Percentiles rank a stretch among this genome's conserved stretches.
phyloP scores from a whole-genome alignment of 2,113 vertebrate genomes.

The Sinocyclocheilus anophthalmus region DNA sequence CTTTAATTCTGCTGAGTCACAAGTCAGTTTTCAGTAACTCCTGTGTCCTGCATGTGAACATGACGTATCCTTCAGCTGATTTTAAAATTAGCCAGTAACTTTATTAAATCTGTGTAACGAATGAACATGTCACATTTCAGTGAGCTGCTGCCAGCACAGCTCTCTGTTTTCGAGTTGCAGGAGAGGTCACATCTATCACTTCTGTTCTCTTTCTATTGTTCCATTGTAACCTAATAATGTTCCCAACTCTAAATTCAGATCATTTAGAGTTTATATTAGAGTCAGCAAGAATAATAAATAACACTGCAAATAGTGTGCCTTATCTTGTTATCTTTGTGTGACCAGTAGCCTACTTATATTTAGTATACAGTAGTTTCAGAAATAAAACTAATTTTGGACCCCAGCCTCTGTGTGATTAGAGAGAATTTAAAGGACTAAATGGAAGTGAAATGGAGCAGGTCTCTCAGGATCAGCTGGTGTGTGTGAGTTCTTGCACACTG shows the following conservation, averaged over 20 bases:
- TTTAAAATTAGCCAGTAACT: neutral
- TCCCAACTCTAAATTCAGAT: neutral
- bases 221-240: neutral
- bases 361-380: neutral
- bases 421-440: neutral
- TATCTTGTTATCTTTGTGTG: neutral
- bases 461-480: slow-evolving; percentile 21
- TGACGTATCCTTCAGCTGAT: neutral
- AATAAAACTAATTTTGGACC: slow-evolving; percentile 24
- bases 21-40: neutral
- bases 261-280: slow-evolving; percentile 2
- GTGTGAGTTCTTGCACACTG: neutral
- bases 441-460: slow-evolving; percentile 37
- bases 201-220: slow-evolving; percentile 1
- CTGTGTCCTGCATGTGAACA: neutral
- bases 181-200: neutral
- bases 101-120: neutral
- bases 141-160: neutral
- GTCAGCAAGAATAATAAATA: neutral
- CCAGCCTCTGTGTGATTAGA: neutral
- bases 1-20: slow-evolving; percentile 28
- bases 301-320: neutral
- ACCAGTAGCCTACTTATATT: neutral
- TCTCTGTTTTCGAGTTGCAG: neutral
- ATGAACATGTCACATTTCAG: neutral